Evolutionary conservation across 2,113 vertebrate genomes (phyloP).

Genomic region (Melanerpes formicivorus): DNA sequence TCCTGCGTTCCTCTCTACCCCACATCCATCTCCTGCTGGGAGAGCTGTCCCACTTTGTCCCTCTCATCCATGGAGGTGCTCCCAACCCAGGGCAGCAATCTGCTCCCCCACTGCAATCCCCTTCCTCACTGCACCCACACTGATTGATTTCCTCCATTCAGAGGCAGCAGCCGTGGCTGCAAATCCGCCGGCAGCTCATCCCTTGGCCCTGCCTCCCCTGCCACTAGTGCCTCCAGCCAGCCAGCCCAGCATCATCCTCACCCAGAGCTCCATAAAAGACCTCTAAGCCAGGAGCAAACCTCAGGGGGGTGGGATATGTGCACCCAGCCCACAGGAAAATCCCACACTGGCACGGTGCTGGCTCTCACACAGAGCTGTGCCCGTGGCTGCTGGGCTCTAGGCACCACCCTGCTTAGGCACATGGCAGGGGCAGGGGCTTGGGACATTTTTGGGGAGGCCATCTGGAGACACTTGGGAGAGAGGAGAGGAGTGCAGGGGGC

Average conservation of each 20-base stretch:
- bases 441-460: neutral
- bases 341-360: rapidly evolving
- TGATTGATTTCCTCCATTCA: neutral
- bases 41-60: no score
- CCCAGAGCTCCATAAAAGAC: neutral
- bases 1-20: neutral
- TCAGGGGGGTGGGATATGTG: rapidly evolving
- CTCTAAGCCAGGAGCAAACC: neutral
- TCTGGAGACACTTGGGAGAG: no score
- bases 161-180: neutral
- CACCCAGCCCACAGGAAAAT: neutral
- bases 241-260: neutral
- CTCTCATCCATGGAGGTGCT: neutral
- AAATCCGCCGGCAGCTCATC: neutral
- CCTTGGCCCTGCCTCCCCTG: neutral
- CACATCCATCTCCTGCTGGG: neutral
- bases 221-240: neutral
- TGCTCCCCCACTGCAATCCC: neutral
- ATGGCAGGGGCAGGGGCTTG: rapidly evolving
- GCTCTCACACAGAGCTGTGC: rapidly evolving
- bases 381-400: rapidly evolving
- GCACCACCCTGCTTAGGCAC: neutral
- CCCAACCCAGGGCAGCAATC: rapidly evolving
- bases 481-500: no score
- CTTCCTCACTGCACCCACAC: neutral